Base-by-base conservation (phyloP, 2,797 vertebrate species). In the Microctenopoma steveboyesi region DNA sequence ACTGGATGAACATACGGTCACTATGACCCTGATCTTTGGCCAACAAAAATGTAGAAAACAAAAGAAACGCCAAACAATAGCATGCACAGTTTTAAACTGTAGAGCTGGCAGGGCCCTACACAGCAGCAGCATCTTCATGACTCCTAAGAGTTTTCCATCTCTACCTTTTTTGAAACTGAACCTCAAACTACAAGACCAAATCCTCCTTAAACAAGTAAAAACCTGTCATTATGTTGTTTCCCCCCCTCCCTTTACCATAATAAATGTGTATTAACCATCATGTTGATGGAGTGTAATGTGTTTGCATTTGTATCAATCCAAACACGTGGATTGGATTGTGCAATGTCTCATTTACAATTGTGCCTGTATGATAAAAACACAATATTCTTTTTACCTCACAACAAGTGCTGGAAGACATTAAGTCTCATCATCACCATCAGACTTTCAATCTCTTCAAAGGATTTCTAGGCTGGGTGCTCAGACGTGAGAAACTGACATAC, bases 401-500 rank as follows among this genome's bases (percentile, higher is more conserved):
- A 57, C 61, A 50, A 28, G 4, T 7, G 37, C 60, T 82, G 67
- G 28, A 54, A 68, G 27, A 40, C 60, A 74, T 64, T 28, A 68
- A 54, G 37, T 7, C 54, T 37, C 22, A 63, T 35, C 33, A 35
- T 35, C 39, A 22, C 22, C 22, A 52, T 22, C 16, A 49, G 61
- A 52, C 48, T 27, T 64, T 67, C 58, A 58, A 2, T 76, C 72
- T 71, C 46, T 35, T 78, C 25, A 1, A 50, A 72, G 60, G 65
- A 47, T 28, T 64, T 81, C 54, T 28, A 9, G 7, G n/a, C 74
- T 8, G 37, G 52, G 39, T 28, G 52, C 40, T 51, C 25, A 48
- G 59, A 80, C 71, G 60, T 46, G 73, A 78, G 68, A 57, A 69
- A 59, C 48, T 61, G 54, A 70, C 78, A 78, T 76, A 78, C 53